These are phyloP conservation scores for Limenitis arthemis DNA, from an alignment of 2,888 invertebrate genomes.

Conservation along the genomic window DNA sequence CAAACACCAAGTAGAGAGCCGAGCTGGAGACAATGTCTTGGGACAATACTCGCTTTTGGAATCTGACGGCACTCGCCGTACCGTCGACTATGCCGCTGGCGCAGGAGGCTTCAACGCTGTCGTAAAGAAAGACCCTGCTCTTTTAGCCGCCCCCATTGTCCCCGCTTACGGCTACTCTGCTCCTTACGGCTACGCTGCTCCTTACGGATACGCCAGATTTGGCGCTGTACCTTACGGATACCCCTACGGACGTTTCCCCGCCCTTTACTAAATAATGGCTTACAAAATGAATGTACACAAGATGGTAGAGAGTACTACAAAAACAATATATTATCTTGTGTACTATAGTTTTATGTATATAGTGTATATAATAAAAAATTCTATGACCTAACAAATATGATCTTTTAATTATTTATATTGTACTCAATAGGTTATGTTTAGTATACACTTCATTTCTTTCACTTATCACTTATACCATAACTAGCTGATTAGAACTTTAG, in stretches of 20 bases:
- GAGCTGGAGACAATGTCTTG: conserved; percentile 62
- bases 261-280: conserved; percentile 27
- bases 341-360: conserved; percentile 18
- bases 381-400: neutral
- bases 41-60: conserved; percentile 70
- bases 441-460: neutral
- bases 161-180: conserved; percentile 29
- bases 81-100: conserved; percentile 71
- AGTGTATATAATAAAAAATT: conserved; percentile 22
- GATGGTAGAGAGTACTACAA: neutral
- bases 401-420: conserved; percentile 4
- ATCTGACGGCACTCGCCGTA: conserved; percentile 66
- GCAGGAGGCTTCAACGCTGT: conserved; percentile 70
- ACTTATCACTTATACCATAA: too few relatives aligned
- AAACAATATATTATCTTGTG: too few relatives aligned
- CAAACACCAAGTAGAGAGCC: conserved; percentile 67
- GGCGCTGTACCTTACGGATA: conserved; percentile 27
- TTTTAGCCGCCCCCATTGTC: conserved; percentile 37
- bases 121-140: conserved; percentile 64
- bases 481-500: neutral
- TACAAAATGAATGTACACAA: conserved; percentile 5
- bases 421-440: neutral
- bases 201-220: conserved; percentile 20
- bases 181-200: conserved; percentile 26
- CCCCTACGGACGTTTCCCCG: conserved; percentile 32